A percentile compares a stretch with the other conserved stretches of the same genome.
These are phyloP conservation scores for Pseudochirops cupreus DNA, from an alignment of 2,797 vertebrate species.

Conservation along the genomic window DNA sequence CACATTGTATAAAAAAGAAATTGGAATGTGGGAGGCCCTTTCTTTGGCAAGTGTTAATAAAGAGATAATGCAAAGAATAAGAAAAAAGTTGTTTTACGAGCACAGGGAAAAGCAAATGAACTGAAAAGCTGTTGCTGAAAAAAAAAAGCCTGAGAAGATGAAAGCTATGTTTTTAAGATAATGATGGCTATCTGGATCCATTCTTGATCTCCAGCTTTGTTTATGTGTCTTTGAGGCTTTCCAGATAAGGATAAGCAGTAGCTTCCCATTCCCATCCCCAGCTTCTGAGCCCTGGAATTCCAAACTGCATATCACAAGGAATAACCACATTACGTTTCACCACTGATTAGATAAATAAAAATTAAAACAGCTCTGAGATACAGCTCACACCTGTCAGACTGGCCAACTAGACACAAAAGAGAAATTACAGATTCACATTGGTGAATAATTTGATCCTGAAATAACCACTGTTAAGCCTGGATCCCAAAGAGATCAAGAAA, in stretches of 20 bases:
- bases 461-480: background rate
- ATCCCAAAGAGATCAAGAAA: background rate
- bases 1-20: conserved; percentile 90
- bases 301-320: background rate
- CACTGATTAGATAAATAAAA: background rate
- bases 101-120: too few relatives aligned
- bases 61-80: too few relatives aligned
- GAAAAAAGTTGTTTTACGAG: too few relatives aligned
- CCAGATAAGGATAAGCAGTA: background rate
- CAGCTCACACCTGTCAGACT: background rate
- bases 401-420: background rate
- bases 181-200: too few relatives aligned
- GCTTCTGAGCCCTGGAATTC: background rate
- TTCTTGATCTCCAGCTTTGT: too few relatives aligned
- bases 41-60: conserved; percentile 67
- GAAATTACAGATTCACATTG: too few relatives aligned
- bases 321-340: background rate
- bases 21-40: conserved; percentile 89
- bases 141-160: too few relatives aligned
- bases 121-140: too few relatives aligned
- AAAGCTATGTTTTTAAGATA: too few relatives aligned
- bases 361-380: background rate
- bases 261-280: background rate
- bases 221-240: background rate
- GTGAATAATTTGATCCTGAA: background rate